Evolutionary conservation across 2,888 invertebrate genomes (phyloP), one percentile per base, ranked within the genome.

Genomic region (Congeria kusceri): DNA sequence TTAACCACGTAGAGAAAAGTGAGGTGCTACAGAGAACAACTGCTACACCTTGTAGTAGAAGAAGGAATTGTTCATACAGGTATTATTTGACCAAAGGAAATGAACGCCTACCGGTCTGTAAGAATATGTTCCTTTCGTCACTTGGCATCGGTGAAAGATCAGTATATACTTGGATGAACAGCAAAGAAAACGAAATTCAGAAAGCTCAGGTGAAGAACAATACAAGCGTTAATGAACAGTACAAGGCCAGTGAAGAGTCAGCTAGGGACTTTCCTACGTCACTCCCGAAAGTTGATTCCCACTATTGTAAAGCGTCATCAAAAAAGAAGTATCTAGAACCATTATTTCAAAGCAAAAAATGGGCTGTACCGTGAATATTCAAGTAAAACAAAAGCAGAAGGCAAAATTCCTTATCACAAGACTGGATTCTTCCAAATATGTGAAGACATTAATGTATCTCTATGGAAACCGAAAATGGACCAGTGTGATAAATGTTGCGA

Each of bases 281-380:
- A 56, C 18, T 80, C 47, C 73, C 77, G n/a, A 80, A 72, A 71
- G 61, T 80, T 18, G 63, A 61, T 13, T 81, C 75, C 20, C 81
- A 81, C 58, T 81, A 80, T 47, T 81, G 81, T 63, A 49, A 79
- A 20, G 47, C 70, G 9, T 66, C 65, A 13, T 65, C n/a, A n/a
- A n/a, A n/a, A n/a, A n/a, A n/a, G n/a, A n/a, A n/a, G n/a, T 80
- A 80, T 56, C 49, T 80, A 63, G 79, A 81, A 53, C 74, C 78
- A 18, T 15, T 65, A 29, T 73, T 80, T 58, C 20, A 56, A 29
- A 73, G 67, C 32, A 59, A 66, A 20, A 58, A n/a, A n/a, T n/a
- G n/a, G n/a, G n/a, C n/a, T n/a, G n/a, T n/a, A n/a, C n/a, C n/a
- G n/a, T n/a, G n/a, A n/a, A n/a, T n/a, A n/a, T n/a, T n/a, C n/a